Evolutionary conservation across 2,888 invertebrate genomes (phyloP).

Genomic region (Linnaemya vulpina): DNA sequence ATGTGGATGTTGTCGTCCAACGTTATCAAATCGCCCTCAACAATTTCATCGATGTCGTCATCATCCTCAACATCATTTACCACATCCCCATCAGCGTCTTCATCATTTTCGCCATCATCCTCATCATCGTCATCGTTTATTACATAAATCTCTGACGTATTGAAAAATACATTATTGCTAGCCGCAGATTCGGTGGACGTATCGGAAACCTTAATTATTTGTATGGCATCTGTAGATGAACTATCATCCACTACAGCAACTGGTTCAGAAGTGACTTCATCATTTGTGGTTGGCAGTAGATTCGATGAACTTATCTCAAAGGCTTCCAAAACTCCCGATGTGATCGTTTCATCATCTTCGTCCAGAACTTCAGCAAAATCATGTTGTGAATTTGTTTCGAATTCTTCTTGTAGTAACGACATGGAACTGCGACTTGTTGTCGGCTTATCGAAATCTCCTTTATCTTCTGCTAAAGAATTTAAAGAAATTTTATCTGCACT

Average conservation of each 20-base stretch:
- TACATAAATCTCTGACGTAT: constrained; percentile 76
- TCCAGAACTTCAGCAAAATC: constrained; percentile 78
- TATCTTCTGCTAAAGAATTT: constrained; percentile 58
- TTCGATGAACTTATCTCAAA: constrained; percentile 80
- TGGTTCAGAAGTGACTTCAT: constrained; percentile 66
- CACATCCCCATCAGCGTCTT: constrained; percentile 71
- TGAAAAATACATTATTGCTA: constrained; percentile 72
- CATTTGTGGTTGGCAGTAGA: constrained; percentile 75
- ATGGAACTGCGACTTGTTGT: constrained; percentile 75
- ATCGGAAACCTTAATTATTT: constrained; percentile 71
- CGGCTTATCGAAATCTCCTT: constrained; percentile 60
- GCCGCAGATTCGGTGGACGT: constrained; percentile 46
- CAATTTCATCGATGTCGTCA: constrained; percentile 56
- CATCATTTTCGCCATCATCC: constrained; percentile 68
- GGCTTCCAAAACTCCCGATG: constrained; percentile 77
- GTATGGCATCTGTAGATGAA: constrained; percentile 78
- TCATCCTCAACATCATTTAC: constrained; percentile 72
- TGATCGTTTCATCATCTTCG: constrained; percentile 75
- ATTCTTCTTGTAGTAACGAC: constrained; percentile 78
- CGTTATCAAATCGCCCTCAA: constrained; percentile 38
- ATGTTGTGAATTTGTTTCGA: constrained; percentile 77
- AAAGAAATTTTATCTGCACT: constrained; percentile 54
- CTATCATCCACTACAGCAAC: constrained; percentile 78
- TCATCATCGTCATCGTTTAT: constrained; percentile 79
- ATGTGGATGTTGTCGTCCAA: constrained; percentile 42